Evolutionary conservation across 2,888 invertebrate species (phyloP).

Genomic region (Tipula lateralis): DNA sequence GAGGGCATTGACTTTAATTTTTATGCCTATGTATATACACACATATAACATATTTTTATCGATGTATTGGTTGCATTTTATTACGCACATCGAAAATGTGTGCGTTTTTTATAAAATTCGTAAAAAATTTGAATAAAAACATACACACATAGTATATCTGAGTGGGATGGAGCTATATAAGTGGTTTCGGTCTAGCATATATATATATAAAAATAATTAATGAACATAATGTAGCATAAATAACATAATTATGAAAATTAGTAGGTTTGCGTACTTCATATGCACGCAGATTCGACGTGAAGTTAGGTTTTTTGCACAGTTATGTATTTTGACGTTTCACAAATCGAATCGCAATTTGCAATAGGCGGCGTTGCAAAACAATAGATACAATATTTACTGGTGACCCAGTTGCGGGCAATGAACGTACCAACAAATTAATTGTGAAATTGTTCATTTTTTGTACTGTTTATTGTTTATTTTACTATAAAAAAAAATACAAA

Average conservation of each 20-base stretch:
- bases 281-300: neutral
- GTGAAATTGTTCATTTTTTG: neutral
- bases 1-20: conserved; percentile 1
- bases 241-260: neutral
- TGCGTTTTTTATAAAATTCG: neutral
- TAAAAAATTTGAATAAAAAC: neutral
- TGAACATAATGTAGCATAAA: conserved; percentile 19
- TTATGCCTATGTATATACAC: neutral
- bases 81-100: neutral
- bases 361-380: neutral
- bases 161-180: neutral
- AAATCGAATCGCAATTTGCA: neutral
- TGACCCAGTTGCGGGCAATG: neutral
- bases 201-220: neutral
- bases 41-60: neutral
- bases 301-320: neutral
- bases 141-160: neutral
- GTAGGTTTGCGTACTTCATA: neutral
- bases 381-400: no score
- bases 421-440: neutral
- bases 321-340: neutral
- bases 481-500: neutral
- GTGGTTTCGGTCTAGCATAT: neutral
- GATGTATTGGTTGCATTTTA: neutral
- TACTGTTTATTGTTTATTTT: neutral